Evolutionary conservation across 2,113 vertebrate genomes (phyloP), one percentile per base, ranked within the genome.

Genomic region (Henicopernis longicauda): DNA sequence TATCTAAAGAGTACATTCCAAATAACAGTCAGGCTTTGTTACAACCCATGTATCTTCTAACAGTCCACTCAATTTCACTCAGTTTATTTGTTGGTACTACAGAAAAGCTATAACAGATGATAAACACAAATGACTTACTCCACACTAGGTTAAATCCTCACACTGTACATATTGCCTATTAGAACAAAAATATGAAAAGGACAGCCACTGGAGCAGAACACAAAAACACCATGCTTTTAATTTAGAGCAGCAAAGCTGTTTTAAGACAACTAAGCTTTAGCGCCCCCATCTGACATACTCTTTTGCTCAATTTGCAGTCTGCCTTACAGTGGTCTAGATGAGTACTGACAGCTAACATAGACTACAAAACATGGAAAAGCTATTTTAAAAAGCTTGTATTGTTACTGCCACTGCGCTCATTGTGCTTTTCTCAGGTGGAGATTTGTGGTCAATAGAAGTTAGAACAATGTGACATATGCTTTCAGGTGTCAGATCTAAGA

Each of bases 111-210:
- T 8, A 7, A 7, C 55, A 49, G 16, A 7, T 6, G 29, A 63
- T 15, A 38, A 94, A 23, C 25, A 59, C 1, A 73, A 23, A 34
- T 47, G 22, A 38, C 10, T 71, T 25, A 22, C 1, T 40, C 13
- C 59, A 77, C 0, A 1, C 7, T 15, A 38, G 32, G 34, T 52
- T 66, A 70, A 72, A 73, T 22, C 40, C 29, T 87, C 44, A 52
- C 32, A 14, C 6, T 22, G 6, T 29, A 36, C 0, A 1, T 19
- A 36, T 13, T 52, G n/a, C 29, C 40, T 38, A 10, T 15, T 16
- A 55, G 36, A 66, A 47, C 32, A 71, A 38, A 84, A 74, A 21
- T 3, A 44, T 1, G 6, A 11, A 18, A 16, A 32, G 13, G 22
- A 40, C 36, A 63, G 12, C 4, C n/a, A 2, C 4, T 23, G 34